Evolutionary conservation across 1,140 invertebrate species (phyloP), one percentile per base, ranked within the genome.

Genomic region (Steinernema feltiae): DNA sequence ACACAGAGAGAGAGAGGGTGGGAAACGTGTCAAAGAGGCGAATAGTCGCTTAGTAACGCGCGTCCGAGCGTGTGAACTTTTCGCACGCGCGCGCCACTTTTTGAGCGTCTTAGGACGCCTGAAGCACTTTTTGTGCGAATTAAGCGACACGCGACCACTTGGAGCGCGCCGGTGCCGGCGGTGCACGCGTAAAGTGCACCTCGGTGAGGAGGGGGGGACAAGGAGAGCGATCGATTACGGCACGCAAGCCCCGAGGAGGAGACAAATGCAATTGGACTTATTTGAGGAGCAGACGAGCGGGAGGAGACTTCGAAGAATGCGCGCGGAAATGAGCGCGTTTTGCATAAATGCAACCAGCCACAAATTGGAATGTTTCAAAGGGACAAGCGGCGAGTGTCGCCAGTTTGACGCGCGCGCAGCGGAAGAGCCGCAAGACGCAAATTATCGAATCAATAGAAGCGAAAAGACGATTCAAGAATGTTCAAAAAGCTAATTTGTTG

Each of bases 281-380:
- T 63, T 63, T 63, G 53, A 27, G 24, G 24, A 63, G 53, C 12
- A 27, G 24, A 63, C 24, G 53, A 63, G 24, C 15, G 53, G 12
- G 24, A 63, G 7, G 24, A 15, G 24, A 27, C 3, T 3, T 12
- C 12, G 24, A 7, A 7, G 53, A 63, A 63, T n/a, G 7, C 3
- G 24, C 7, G 24, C 7, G 24, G 15, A 12, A 63, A 27, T 7
- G 24, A 27, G 24, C 53, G 53, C 53, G 53, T 63, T 63, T 63
- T 63, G 53, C 53, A 63, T 63, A 63, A 63, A 63, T 7, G 53
- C 53, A 12, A 21, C 53, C 7, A n/a, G n/a, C 7, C 53, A 27
- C 53, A 63, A 63, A 63, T 63, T 63, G 53, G 53, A 63, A 63
- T 63, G 53, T 63, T 63, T 63, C 53, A 15, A n/a, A 63, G 24